Base-by-base conservation (phyloP, 1,140 invertebrate species). In the Berghia stephanieae region DNA sequence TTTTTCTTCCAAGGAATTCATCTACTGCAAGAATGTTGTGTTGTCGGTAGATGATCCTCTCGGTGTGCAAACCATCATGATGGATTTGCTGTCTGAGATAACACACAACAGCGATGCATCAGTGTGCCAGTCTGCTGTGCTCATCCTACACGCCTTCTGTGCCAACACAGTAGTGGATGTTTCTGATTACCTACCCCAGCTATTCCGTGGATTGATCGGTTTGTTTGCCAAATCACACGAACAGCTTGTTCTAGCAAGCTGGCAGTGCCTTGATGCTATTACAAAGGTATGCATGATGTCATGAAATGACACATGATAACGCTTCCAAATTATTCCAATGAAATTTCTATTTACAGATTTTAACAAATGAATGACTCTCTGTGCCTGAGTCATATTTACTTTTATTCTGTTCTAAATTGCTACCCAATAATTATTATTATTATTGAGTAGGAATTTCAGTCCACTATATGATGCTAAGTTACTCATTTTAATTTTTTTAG, bases 21-120 rank as follows among this genome's bases (percentile, higher is more conserved):
- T 96, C 83, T 96, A 98, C 88, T 99, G 97, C 88, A 94, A 97
- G 87, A 93, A 94, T 52, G 96, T 99, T 6, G 93, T 99, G 66
- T 89, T 99, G 78, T 96, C 97, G 0, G 92, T 92, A 0, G 95
- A 97, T 85, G 95, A 98, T 85, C 92, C 93, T 1, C 38, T 83
- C 57, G 96, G 96, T 34, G 93, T 98, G 0, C 91, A 95, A 68
- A 93, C 94, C 57, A 94, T 98, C 8, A 94, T 98, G 90, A 96
- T 98, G 88, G 95, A 95, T 78, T 90, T 98, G n/a, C 92, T 98
- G 4, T 67, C 68, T 16, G 74, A 67, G 3, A 68, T 76, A 10
- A 76, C 74, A 24, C 74, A 76, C 74, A 76, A 76, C 63, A 42
- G 63, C 2, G 75, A 75, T 10, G 76, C 78, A n/a, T 71, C 76